A percentile compares a stretch with the other conserved stretches of the same genome.
Conservation (phyloP, 2,113 vertebrate genomes). For the Sinocyclocheilus rhinocerous region DNA sequence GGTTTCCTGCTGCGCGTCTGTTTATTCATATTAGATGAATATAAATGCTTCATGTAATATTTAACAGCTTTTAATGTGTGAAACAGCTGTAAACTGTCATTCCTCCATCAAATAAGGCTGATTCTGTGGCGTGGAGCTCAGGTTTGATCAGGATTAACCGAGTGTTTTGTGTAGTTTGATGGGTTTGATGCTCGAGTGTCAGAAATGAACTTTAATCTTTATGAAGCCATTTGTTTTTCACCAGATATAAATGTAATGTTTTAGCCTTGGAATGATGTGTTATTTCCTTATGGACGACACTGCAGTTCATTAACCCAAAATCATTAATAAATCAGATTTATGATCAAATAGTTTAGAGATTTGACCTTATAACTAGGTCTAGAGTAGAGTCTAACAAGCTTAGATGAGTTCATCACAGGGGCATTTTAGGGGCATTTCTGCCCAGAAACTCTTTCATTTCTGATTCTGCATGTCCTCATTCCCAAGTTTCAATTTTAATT, state of each 20-base stretch:
- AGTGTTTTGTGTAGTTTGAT: background rate
- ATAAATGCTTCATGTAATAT: background rate
- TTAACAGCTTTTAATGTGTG: background rate
- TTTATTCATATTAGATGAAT: background rate
- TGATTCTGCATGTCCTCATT: background rate
- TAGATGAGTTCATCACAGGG: no score
- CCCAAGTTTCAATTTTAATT: background rate
- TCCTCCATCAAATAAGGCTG: background rate
- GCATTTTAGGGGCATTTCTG: no score
- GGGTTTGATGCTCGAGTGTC: background rate
- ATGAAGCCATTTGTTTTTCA: background rate
- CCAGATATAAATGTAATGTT: background rate
- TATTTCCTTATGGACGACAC: background rate
- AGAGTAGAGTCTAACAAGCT: no score
- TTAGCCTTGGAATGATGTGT: background rate
- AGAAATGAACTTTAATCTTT: background rate
- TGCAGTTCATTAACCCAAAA: background rate
- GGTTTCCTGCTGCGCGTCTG: constrained; percentile 19
- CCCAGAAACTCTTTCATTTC: background rate
- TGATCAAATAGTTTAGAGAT: background rate
- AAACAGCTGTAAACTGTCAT: background rate
- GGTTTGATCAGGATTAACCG: background rate
- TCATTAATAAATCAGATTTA: background rate
- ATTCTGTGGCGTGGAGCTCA: background rate
- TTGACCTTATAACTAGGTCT: background rate